Conservation (phyloP, 2,113 vertebrate genomes). For the Kryptolebias marmoratus region DNA sequence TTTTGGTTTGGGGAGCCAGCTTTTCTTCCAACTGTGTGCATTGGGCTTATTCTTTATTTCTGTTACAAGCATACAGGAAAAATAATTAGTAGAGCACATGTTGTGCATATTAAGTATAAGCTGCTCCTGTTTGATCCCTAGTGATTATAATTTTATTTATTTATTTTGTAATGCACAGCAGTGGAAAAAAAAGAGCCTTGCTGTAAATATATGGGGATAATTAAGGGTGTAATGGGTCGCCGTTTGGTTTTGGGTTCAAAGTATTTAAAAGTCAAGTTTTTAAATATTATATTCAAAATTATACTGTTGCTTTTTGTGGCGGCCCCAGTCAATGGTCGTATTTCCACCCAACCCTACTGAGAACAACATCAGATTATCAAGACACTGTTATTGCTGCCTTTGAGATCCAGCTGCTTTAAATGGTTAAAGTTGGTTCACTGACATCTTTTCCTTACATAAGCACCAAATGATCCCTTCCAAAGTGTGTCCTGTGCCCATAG, state of each 20-base stretch:
- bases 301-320: neutral
- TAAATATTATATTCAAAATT: neutral
- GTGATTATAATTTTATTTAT: slow-evolving; percentile 34
- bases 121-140: slow-evolving; percentile 28
- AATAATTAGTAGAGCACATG: slow-evolving; percentile 58
- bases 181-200: slow-evolving; percentile 38
- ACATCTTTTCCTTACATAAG: slow-evolving; percentile 55
- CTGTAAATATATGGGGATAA: too few relatives aligned
- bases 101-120: slow-evolving; percentile 55
- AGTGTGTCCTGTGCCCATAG: slow-evolving; percentile 86
- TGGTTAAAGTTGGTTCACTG: slow-evolving; percentile 4
- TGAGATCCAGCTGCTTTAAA: slow-evolving; percentile 18
- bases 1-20: slow-evolving; percentile 39
- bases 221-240: too few relatives aligned
- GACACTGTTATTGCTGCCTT: slow-evolving; percentile 18
- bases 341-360: neutral
- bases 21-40: slow-evolving; percentile 43
- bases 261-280: too few relatives aligned
- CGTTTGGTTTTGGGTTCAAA: too few relatives aligned
- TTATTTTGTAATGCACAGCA: slow-evolving; percentile 31
- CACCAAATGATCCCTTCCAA: slow-evolving; percentile 49
- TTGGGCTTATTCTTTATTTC: slow-evolving; percentile 45
- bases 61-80: slow-evolving; percentile 42
- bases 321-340: neutral
- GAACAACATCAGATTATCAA: slow-evolving; percentile 7